Percentiles rank a stretch among this genome's conserved stretches.
Evolutionary conservation across 2,113 vertebrate genomes (phyloP).

Genomic region (Capreolus pygargus): DNA sequence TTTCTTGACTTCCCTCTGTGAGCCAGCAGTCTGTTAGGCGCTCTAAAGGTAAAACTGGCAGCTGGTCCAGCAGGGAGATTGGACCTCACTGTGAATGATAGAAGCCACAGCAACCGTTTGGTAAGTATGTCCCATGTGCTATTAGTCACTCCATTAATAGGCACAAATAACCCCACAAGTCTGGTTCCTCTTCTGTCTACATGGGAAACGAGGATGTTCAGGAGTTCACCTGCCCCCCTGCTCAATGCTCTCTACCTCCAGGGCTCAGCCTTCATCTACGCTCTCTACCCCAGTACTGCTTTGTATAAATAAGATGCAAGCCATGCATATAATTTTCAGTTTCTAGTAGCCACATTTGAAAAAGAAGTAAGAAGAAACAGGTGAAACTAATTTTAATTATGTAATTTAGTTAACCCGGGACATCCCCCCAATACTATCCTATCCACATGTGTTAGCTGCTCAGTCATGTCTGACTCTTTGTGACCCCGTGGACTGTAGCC

Average conservation of each 20-base stretch:
- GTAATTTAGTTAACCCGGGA: not conserved
- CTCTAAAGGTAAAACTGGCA: not conserved
- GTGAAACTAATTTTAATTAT: not conserved
- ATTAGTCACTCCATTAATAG: not conserved
- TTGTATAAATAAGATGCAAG: not conserved
- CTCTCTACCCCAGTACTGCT: not conserved
- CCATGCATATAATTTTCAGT: not conserved
- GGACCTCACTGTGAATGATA: not conserved
- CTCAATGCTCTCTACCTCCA: not conserved
- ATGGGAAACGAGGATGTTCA: not conserved
- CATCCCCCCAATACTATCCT: not conserved
- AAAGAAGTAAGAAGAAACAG: not conserved
- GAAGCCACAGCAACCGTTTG: not conserved
- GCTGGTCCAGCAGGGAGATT: not conserved
- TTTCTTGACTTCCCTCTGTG: not conserved
- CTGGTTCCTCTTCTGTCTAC: not conserved
- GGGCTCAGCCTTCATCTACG: not conserved
- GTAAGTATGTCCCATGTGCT: not conserved
- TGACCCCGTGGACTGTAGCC: not conserved
- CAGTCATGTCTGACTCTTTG: not conserved
- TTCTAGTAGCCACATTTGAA: not conserved
- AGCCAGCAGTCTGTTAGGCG: not conserved
- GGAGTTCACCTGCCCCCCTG: no score
- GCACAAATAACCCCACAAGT: not conserved
- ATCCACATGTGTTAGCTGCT: not conserved